A percentile compares a stretch with the other conserved stretches of the same genome.
Conservation (phyloP, 53 echinoderm and acorn worm genomes). For the Luidia sarsii region DNA sequence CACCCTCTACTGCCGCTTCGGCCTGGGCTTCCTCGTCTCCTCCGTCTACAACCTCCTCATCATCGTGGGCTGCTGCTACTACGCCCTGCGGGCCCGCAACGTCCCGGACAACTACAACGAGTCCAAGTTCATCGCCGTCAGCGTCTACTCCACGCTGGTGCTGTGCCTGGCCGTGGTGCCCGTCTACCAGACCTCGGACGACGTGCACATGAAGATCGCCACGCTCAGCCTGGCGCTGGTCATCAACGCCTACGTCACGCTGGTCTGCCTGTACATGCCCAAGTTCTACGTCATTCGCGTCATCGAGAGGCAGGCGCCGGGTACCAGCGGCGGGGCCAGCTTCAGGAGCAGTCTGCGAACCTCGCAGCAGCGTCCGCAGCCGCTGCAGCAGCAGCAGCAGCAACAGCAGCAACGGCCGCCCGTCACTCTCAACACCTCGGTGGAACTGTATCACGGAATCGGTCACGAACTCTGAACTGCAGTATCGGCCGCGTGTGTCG, state of each 20-base stretch:
- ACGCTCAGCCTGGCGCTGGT: conserved; percentile 48
- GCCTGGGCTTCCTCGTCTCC: conserved; percentile 48
- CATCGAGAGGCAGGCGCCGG: conserved; percentile 22
- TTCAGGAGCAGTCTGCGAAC: background rate
- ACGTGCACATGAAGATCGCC: conserved; percentile 48
- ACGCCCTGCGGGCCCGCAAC: conserved; percentile 46
- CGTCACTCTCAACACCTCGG: conserved; percentile 18
- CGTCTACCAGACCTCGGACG: conserved; percentile 49
- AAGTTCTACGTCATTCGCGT: conserved; percentile 56
- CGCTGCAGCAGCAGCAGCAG: background rate
- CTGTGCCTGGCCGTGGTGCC: conserved; percentile 60
- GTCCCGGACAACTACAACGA: conserved; percentile 67
- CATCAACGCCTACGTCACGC: conserved; percentile 60
- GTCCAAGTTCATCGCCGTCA: conserved; percentile 62
- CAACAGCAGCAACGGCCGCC: no score
- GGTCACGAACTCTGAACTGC: no score
- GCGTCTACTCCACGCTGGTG: conserved; percentile 57
- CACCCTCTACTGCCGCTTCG: conserved; percentile 51
- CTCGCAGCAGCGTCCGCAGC: background rate
- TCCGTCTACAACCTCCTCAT: conserved; percentile 50
- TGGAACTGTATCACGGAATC: conserved; percentile 6
- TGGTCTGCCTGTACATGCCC: conserved; percentile 58
- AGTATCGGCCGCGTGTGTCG: no score
- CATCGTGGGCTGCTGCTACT: conserved; percentile 55
- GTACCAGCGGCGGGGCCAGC: background rate